These are phyloP conservation scores for Morphnarchus princeps DNA, from an alignment of 2,113 vertebrate species.

Conservation along the genomic window DNA sequence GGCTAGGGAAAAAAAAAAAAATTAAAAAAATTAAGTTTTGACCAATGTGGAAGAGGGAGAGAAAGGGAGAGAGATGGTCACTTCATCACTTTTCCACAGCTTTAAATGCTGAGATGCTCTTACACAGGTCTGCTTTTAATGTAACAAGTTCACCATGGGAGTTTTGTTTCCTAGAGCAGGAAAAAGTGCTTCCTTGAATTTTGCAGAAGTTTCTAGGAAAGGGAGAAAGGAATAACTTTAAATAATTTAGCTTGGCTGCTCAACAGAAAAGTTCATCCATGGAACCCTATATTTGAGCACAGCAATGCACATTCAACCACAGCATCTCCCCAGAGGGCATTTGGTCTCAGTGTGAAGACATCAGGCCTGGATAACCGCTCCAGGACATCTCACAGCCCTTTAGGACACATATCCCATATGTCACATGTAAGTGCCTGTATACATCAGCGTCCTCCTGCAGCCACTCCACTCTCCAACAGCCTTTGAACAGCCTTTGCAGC, in stretches of 20 bases:
- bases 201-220: neutral
- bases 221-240: neutral
- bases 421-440: neutral
- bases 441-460: neutral
- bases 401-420: neutral
- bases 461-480: neutral
- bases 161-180: neutral
- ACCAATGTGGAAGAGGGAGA: neutral
- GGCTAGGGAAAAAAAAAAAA: neutral
- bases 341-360: neutral
- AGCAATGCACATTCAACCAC: neutral
- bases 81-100: neutral
- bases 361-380: neutral
- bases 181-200: neutral
- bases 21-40: too few relatives aligned
- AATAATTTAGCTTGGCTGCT: neutral
- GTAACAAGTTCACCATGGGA: neutral
- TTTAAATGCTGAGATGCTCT: neutral
- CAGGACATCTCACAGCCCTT: neutral
- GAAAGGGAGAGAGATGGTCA: neutral
- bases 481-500: neutral
- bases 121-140: neutral
- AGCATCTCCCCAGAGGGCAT: neutral
- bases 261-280: neutral
- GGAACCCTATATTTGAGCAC: neutral